Evolutionary conservation across 2,888 invertebrate species (phyloP), one percentile per base, ranked within the genome.

Genomic region (Andrena flavipes): DNA sequence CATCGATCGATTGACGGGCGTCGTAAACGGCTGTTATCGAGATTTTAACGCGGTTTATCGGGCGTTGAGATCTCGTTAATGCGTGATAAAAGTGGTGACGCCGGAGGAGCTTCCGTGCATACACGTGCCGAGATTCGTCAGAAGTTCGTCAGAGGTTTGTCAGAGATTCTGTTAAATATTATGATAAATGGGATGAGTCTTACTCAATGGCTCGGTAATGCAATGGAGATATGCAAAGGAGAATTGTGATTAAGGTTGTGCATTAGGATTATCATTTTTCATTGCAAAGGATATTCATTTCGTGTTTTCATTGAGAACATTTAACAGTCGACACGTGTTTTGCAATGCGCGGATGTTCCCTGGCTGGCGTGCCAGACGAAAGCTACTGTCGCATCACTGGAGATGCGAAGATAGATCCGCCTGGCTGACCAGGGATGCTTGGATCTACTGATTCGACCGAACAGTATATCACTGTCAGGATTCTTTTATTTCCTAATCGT

Each of bases 361-460:
- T 1, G 26, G 13, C 42, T 23, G 20, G 10, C 4, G 3, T 20
- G 79, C 0, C 79, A 54, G 79, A 35, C 16, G 23, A 35, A 72
- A 35, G 26, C 16, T 63, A 73, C 63, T 42, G 65, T 60, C 29
- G 60, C 71, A 78, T 67, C 80, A 80, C 80, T 79, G 70, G n/a
- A 64, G 23, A 65, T 30, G 20, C 68, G 59, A 48, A 51, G 49
- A 70, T 8, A 59, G 51, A n/a, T n/a, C 26, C n/a, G 8, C 33
- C 13, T 20, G 80, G 63, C 80, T 68, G 80, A 73, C 54, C 67
- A 80, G 29, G 23, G 23, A 20, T 56, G 35, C 23, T 49, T 10
- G 13, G 35, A 80, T 72, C 72, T 56, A 72, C 80, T 68, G 63
- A n/a, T 8, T 2, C 30, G 48, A 48, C 13, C 13, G n/a, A 5